Evolutionary conservation across 1,140 invertebrate species (phyloP), one percentile per base, ranked within the genome.

Genomic region (Oncopodura yosiiana): DNA sequence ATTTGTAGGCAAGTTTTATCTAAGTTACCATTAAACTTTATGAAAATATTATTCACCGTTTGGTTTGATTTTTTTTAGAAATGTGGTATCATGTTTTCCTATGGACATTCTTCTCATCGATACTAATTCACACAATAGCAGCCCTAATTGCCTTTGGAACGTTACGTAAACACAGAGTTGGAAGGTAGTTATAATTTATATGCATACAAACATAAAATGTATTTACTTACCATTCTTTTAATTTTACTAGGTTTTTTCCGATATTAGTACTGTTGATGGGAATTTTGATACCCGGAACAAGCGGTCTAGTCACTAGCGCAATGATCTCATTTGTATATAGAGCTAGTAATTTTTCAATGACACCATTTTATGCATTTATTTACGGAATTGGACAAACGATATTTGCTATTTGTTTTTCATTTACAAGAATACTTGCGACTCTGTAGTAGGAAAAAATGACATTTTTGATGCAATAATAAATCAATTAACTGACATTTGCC

Each of bases 11-110:
- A 66, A 64, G 58, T 54, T 52, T 23, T 2, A 29, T 36, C 19
- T 26, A 55, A 39, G 18, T n/a, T 38, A 32, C 16, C 19, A 30
- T 14, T 27, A 2, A 36, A 27, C 11, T 27, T 56, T 38, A n/a
- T 45, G 21, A 12, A 49, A 27, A 38, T 46, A 16, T 26, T 32
- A 50, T 44, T 29, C 8, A 26, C 11, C 3, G 49, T 55, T 3
- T 51, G 54, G 8, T 61, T 43, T 58, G 27, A 39, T 52, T 58
- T 58, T 58, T 66, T 74, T 70, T 78, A 75, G 90, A 93, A 71
- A 95, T 95, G 84, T 94, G 90, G 90, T 94, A 94, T 71, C 84
- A 91, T 66, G 82, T 94, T 64, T 92, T 92, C 75, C 73, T 94
- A 50, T 94, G 89, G 89, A 87, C 88, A 16, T 74, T 95, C 63